phyloP scores from a whole-genome alignment of 2,888 invertebrate species.

The Chrysodeixis includens region DNA sequence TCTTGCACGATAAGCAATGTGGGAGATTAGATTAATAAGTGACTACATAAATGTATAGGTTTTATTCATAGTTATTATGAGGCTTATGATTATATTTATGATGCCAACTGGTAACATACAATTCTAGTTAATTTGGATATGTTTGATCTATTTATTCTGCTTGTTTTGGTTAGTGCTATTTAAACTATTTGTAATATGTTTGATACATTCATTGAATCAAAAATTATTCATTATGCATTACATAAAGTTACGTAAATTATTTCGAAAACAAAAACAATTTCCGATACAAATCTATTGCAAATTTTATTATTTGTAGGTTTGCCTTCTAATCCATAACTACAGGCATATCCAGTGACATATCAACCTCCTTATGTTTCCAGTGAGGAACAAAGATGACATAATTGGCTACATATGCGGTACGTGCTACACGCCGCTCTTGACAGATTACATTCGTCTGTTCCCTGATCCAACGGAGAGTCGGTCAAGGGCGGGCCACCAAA shows the following conservation, averaged over 20 bases:
- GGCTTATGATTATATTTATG: background rate
- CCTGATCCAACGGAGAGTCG: slow-evolving; percentile 3
- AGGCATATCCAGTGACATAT: background rate
- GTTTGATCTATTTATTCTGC: no score
- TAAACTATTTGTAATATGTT: no score
- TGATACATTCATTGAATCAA: no score
- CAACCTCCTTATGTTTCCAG: background rate
- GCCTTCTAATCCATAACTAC: background rate
- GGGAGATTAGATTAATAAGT: background rate
- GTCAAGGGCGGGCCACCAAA: slow-evolving; percentile 6
- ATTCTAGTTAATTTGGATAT: background rate
- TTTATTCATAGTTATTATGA: background rate
- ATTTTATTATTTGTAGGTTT: no score
- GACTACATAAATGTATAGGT: background rate
- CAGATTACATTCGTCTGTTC: slow-evolving; percentile 8
- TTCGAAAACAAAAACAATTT: no score
- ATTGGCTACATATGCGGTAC: background rate
- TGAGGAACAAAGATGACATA: background rate
- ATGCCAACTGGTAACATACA: background rate
- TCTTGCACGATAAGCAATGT: slow-evolving; percentile 4
- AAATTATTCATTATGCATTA: no score
- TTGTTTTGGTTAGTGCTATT: no score
- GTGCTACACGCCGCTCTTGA: background rate
- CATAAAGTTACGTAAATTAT: no score
- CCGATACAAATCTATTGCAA: no score